Evolutionary conservation across 1,140 invertebrate genomes (phyloP).

Genomic region (Drosophila jambulina): DNA sequence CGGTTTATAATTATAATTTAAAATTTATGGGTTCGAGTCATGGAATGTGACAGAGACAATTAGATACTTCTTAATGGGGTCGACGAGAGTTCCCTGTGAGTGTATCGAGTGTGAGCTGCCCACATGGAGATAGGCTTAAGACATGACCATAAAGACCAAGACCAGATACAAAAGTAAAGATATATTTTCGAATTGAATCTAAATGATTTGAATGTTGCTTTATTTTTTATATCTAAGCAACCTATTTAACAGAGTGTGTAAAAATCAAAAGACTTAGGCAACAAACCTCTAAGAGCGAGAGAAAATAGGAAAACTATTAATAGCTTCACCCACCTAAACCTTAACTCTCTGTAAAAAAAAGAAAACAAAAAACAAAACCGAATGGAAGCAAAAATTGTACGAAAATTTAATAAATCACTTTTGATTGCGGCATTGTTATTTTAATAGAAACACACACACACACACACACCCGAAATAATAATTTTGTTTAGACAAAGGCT

Average conservation of each 20-base stretch:
- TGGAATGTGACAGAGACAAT: slow-evolving; percentile 25
- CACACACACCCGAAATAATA: slow-evolving; percentile 46
- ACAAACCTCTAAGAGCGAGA: slow-evolving; percentile 39
- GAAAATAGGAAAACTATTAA: neutral
- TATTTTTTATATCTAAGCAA: neutral
- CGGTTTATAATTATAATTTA: slow-evolving; percentile 16
- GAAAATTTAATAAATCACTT: slow-evolving; percentile 78
- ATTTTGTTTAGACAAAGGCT: slow-evolving; percentile 60
- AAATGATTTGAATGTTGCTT: too few species aligned
- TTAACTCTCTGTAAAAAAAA: neutral
- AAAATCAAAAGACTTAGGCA: slow-evolving; percentile 66
- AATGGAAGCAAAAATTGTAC: slow-evolving; percentile 50
- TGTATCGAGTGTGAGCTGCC: slow-evolving; percentile 4
- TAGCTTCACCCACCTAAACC: too few species aligned
- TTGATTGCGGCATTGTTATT: slow-evolving; percentile 80
- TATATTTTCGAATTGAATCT: neutral
- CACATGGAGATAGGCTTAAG: neutral
- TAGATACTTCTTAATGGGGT: slow-evolving; percentile 14
- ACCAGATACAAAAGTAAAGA: slow-evolving; percentile 5
- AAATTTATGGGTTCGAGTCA: slow-evolving; percentile 20
- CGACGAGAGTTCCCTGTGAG: slow-evolving; percentile 6
- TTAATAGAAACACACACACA: slow-evolving; percentile 57
- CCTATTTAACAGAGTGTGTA: too few species aligned
- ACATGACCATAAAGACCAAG: slow-evolving; percentile 1
- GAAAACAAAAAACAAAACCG: slow-evolving; percentile 3